Evolutionary conservation across 2,797 vertebrate species (phyloP), one percentile per base, ranked within the genome.

Genomic region (Artibeus jamaicensis): DNA sequence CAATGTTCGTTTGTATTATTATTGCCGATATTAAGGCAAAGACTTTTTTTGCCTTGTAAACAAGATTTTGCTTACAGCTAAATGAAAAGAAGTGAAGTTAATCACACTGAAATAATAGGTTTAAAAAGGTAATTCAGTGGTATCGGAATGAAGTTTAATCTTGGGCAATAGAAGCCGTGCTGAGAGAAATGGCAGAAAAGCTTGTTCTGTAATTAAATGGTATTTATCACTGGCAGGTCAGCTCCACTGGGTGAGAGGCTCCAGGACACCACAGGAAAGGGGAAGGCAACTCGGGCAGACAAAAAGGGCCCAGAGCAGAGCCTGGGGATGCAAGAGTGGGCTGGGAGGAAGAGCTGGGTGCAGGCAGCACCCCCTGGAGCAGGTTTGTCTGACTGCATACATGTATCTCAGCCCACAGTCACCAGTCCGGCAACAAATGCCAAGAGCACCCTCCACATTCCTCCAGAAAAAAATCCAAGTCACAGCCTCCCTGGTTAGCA

Each of bases 51-150:
- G 98, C 98, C 98, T 98, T 98, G 98, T 98, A 98, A 98, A 99
- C 98, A 98, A 98, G 98, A 99, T 98, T 98, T 98, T 98, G 98
- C 98, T 98, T 98, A 98, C 98, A 98, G 98, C 98, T 98, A 99
- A 99, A 98, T 98, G 98, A 98, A 98, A 99, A 98, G 98, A 98
- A 98, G 98, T 98, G 97, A 98, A 99, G 98, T 99, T 98, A 99
- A 99, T 99, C 98, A 98, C 98, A 97, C 98, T 98, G 98, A 99
- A 99, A 99, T 99, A 99, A 99, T 99, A 99, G 98, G 98, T 98
- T 98, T 98, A 98, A 99, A 98, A 98, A 98, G 98, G 98, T 98
- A 98, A 99, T 99, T 98, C 98, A 98, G 98, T 98, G 98, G 98
- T 98, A 98, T 98, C 97, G 98, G 98, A 97, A 98, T 98, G 98